Conservation (phyloP, 2,113 vertebrate species). For the Misgurnus mizolepis region DNA sequence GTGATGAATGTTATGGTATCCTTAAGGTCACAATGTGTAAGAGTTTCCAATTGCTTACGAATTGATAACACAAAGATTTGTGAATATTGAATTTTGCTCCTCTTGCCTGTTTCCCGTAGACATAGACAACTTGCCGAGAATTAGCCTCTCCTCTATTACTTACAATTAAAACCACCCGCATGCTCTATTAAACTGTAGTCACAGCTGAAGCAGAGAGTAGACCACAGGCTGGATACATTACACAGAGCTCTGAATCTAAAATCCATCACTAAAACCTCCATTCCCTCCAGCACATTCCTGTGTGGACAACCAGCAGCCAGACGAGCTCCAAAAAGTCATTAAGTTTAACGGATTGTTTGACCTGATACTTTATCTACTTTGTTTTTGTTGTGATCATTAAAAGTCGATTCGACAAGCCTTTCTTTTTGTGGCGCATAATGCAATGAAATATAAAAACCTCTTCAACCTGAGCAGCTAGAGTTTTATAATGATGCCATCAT, state of each 20-base stretch:
- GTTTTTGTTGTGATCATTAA: conserved; percentile 29
- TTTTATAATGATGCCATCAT: background rate
- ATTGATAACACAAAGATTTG: background rate
- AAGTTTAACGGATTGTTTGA: background rate
- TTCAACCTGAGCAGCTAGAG: background rate
- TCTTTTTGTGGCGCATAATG: background rate
- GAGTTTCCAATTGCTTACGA: background rate
- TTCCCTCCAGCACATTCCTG: conserved; percentile 22
- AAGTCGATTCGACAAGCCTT: conserved; percentile 12
- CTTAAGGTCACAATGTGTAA: background rate
- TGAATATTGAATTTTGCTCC: background rate
- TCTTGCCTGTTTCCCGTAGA: background rate
- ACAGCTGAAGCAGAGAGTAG: conserved; percentile 2
- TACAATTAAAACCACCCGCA: conserved; percentile 15
- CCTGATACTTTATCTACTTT: conserved; percentile 8
- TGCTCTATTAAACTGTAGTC: background rate
- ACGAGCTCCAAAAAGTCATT: background rate
- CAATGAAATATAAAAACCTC: background rate
- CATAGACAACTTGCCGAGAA: background rate
- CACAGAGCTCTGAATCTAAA: conserved; percentile 12
- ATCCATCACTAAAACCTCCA: conserved; percentile 30
- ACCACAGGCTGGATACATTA: conserved; percentile 28
- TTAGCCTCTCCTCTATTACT: background rate
- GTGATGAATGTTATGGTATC: background rate
- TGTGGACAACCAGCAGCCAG: background rate